Evolutionary conservation across 2,797 vertebrate genomes (phyloP).

Genomic region (Dicrostonyx torquatus): DNA sequence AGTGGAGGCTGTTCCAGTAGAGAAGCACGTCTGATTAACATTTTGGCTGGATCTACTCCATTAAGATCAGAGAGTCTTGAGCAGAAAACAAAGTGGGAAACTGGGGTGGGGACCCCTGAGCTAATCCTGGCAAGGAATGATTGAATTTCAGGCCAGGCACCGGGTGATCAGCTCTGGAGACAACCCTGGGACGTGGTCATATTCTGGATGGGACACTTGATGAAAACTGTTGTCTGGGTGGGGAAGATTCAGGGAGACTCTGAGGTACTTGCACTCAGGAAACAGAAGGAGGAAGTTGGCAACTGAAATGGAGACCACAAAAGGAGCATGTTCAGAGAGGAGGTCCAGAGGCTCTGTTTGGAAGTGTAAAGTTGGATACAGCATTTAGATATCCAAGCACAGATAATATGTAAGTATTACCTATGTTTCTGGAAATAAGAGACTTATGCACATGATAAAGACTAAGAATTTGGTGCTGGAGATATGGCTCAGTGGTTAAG

Average conservation of each 20-base stretch:
- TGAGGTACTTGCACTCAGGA: neutral
- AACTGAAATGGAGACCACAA: neutral
- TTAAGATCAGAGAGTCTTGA: neutral
- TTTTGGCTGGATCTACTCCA: neutral
- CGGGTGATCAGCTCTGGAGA: neutral
- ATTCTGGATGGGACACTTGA: neutral
- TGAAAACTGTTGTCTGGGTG: neutral
- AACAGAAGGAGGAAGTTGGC: neutral
- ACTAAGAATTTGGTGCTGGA: too few species aligned
- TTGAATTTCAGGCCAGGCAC: neutral
- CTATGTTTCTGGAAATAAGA: slow-evolving; percentile 24
- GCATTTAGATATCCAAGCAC: neutral
- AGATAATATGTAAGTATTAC: neutral
- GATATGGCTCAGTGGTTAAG: too few species aligned
- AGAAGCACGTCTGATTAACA: neutral
- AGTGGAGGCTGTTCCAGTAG: neutral
- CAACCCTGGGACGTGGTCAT: neutral
- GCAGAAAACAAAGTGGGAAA: neutral
- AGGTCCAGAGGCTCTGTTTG: neutral
- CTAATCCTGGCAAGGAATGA: neutral
- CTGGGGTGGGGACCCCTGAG: neutral
- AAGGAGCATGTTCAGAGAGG: neutral
- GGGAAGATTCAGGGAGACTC: neutral
- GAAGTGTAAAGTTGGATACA: neutral
- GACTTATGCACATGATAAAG: neutral